These are phyloP conservation scores for Dioctria linearis DNA, from an alignment of 2,888 invertebrate genomes.

Conservation along the genomic window DNA sequence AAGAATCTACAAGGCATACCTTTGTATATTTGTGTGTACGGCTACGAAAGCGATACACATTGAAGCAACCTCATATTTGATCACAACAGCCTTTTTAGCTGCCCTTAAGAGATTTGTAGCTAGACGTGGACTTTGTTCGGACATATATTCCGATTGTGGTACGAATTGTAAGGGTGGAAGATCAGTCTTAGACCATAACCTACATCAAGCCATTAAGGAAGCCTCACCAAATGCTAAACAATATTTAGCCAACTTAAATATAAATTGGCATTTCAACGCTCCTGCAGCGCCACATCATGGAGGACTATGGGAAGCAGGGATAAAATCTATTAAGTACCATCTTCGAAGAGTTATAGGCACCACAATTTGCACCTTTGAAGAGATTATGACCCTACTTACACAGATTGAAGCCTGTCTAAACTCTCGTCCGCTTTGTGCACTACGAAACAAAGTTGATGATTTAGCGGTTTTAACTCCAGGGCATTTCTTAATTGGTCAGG, in stretches of 20 bases:
- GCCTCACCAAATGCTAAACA: too few species aligned
- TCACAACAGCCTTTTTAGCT: not conserved
- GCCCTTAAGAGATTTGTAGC: too few species aligned
- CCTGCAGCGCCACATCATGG: slow-evolving; percentile 63
- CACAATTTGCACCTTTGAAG: slow-evolving; percentile 60
- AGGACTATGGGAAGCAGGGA: not conserved
- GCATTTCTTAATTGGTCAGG: too few species aligned
- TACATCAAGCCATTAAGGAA: not conserved
- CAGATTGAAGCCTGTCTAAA: slow-evolving; percentile 60
- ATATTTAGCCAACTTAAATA: not conserved
- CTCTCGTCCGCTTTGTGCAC: too few species aligned
- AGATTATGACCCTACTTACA: slow-evolving; percentile 61
- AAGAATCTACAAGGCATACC: slow-evolving; percentile 1
- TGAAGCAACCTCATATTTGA: not conserved
- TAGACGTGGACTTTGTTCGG: too few species aligned
- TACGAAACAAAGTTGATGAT: too few species aligned
- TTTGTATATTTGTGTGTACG: slow-evolving; percentile 18
- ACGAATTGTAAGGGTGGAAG: not conserved
- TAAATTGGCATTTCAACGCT: slow-evolving; percentile 63
- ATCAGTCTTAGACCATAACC: not conserved
- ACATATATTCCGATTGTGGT: slow-evolving; percentile 25
- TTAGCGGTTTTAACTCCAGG: too few species aligned
- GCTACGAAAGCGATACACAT: slow-evolving; percentile 60
- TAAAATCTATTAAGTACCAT: too few species aligned
- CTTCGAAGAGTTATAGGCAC: too few species aligned